phyloP scores from a whole-genome alignment of 1,140 invertebrate genomes.

The Pseudomyrmex gracilis region DNA sequence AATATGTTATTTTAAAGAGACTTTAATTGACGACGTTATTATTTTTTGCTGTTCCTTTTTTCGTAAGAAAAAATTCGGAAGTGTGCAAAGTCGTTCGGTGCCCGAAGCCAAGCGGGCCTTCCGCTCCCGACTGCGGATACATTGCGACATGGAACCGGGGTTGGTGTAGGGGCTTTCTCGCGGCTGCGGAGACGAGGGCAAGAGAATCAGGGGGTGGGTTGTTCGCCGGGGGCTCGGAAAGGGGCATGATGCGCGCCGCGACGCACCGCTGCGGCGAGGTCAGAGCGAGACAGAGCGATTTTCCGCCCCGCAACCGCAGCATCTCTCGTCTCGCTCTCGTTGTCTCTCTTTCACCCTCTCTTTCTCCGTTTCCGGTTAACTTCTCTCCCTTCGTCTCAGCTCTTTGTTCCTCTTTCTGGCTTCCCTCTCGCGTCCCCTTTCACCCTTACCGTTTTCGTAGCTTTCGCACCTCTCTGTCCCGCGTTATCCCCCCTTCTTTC shows the following conservation, averaged over 20 bases:
- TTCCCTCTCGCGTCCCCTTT: slow-evolving; percentile 9
- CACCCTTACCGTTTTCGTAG: slow-evolving; percentile 51
- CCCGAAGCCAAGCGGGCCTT: slow-evolving; percentile 58
- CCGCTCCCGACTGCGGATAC: slow-evolving; percentile 82
- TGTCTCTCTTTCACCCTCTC: slow-evolving; percentile 7
- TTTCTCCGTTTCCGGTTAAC: neutral
- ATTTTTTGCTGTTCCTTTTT: neutral
- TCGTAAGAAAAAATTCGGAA: neutral
- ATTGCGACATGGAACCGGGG: slow-evolving; percentile 83
- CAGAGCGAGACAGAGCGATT: slow-evolving; percentile 65
- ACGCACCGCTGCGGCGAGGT: slow-evolving; percentile 78
- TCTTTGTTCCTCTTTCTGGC: slow-evolving; percentile 1
- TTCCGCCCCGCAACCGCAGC: slow-evolving; percentile 80
- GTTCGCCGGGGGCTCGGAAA: slow-evolving; percentile 63
- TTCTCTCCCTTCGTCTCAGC: neutral
- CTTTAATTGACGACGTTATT: too few relatives aligned
- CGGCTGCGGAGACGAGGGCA: slow-evolving; percentile 65
- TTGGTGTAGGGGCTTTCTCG: slow-evolving; percentile 72
- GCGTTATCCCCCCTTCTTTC: slow-evolving; percentile 2
- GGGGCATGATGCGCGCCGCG: slow-evolving; percentile 78
- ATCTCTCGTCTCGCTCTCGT: slow-evolving; percentile 70
- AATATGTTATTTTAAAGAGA: too few relatives aligned
- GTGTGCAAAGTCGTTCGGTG: slow-evolving; percentile 1
- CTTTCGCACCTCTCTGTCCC: slow-evolving; percentile 30
- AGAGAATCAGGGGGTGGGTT: slow-evolving; percentile 64